Percentiles rank a stretch among this genome's conserved stretches.
Evolutionary conservation across 1,140 invertebrate genomes (phyloP).

Genomic region (Chionoecetes opilio): DNA sequence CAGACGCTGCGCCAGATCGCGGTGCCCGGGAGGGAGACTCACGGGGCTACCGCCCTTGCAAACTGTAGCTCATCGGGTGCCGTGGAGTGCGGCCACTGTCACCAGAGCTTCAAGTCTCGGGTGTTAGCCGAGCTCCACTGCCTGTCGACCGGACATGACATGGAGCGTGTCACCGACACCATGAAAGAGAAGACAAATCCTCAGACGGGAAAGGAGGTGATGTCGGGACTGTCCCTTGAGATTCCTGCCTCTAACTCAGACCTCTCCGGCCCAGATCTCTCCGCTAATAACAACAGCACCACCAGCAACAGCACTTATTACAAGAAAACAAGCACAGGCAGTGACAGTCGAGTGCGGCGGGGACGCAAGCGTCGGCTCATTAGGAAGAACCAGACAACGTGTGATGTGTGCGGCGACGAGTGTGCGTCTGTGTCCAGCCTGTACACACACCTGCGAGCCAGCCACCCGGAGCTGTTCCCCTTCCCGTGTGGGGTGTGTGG

Average conservation of each 20-base stretch:
- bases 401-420: constrained; percentile 65
- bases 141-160: constrained; percentile 60
- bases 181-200: background rate
- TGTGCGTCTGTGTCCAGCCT: constrained; percentile 69
- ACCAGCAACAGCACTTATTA: background rate
- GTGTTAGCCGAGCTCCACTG: constrained; percentile 66
- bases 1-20: constrained; percentile 55
- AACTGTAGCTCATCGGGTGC: background rate
- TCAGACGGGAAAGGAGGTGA: background rate
- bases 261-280: background rate
- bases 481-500: constrained; percentile 66
- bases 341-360: background rate
- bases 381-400: constrained; percentile 60
- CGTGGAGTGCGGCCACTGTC: constrained; percentile 57
- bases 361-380: constrained; percentile 64
- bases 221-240: too few relatives aligned
- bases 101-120: constrained; percentile 46
- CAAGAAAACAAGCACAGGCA: background rate
- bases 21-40: constrained; percentile 30
- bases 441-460: constrained; percentile 55
- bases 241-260: background rate
- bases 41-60: background rate
- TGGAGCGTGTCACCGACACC: background rate
- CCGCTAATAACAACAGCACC: background rate
- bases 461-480: constrained; percentile 68